Evolutionary conservation across 2,797 vertebrate genomes (phyloP).

Genomic region (Apogon talboti): DNA sequence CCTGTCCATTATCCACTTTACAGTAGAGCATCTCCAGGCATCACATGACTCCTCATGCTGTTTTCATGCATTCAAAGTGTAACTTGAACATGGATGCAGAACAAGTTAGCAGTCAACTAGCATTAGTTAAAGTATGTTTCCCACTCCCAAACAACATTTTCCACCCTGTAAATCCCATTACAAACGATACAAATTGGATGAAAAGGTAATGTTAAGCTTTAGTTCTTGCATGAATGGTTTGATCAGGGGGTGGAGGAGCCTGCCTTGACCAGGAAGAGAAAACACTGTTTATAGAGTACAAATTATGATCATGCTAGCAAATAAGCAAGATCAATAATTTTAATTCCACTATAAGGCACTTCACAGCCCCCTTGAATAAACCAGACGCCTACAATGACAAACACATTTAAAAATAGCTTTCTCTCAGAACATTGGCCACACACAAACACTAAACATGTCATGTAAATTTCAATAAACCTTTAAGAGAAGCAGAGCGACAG

Average conservation of each 20-base stretch:
- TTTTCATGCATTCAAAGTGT: constrained; percentile 53
- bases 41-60: constrained; percentile 33
- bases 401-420: constrained; percentile 38
- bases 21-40: constrained; percentile 15
- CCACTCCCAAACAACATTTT: constrained; percentile 26
- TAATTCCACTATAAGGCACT: constrained; percentile 70
- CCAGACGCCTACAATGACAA: constrained; percentile 33
- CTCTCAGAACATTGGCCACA: constrained; percentile 51
- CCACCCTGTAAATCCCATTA: constrained; percentile 6
- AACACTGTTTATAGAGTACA: constrained; percentile 31
- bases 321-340: constrained; percentile 39
- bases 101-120: constrained; percentile 2
- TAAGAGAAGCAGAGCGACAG: constrained; percentile 18
- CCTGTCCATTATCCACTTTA: constrained; percentile 20
- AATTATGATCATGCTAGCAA: constrained; percentile 35
- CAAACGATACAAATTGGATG: constrained; percentile 8
- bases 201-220: constrained; percentile 8
- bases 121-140: constrained; percentile 6
- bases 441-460: constrained; percentile 49
- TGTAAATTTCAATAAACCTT: constrained; percentile 43
- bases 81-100: constrained; percentile 30
- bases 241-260: constrained; percentile 31
- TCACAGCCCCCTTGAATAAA: constrained; percentile 50
- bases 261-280: constrained; percentile 3
- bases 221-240: constrained; percentile 31